Evolutionary conservation across 2,113 vertebrate species (phyloP).

Genomic region (Morone saxatilis): DNA sequence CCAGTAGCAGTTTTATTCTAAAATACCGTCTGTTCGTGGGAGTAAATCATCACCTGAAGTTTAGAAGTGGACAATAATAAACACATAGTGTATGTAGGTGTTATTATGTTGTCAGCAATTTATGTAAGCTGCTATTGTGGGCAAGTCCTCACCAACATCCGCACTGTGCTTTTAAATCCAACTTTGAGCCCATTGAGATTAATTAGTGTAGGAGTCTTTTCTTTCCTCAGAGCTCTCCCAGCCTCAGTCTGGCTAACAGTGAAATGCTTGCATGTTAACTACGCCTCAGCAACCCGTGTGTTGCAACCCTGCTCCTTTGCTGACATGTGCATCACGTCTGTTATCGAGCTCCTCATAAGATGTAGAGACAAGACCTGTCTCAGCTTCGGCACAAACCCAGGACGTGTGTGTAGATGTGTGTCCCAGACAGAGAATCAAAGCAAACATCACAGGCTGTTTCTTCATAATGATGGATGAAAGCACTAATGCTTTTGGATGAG

Average conservation of each 20-base stretch:
- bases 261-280: constrained; percentile 16
- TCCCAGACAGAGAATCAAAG: constrained; percentile 37
- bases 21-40: neutral
- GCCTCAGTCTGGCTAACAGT: neutral
- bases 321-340: constrained; percentile 54
- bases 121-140: neutral
- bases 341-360: constrained; percentile 45
- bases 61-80: neutral
- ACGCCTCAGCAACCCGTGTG: constrained; percentile 14
- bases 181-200: constrained; percentile 25
- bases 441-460: constrained; percentile 29
- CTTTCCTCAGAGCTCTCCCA: neutral
- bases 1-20: neutral
- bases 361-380: constrained; percentile 53
- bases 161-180: neutral
- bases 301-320: constrained; percentile 51
- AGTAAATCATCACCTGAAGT: neutral
- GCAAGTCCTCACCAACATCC: neutral
- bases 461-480: constrained; percentile 56
- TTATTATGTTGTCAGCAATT: neutral
- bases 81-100: neutral
- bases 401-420: constrained; percentile 18
- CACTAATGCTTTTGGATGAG: constrained; percentile 58
- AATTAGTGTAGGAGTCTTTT: constrained; percentile 12
- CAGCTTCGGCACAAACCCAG: constrained; percentile 3